These are phyloP conservation scores for Dissostichus mawsoni DNA, from an alignment of 2,113 vertebrate genomes.

Conservation along the genomic window DNA sequence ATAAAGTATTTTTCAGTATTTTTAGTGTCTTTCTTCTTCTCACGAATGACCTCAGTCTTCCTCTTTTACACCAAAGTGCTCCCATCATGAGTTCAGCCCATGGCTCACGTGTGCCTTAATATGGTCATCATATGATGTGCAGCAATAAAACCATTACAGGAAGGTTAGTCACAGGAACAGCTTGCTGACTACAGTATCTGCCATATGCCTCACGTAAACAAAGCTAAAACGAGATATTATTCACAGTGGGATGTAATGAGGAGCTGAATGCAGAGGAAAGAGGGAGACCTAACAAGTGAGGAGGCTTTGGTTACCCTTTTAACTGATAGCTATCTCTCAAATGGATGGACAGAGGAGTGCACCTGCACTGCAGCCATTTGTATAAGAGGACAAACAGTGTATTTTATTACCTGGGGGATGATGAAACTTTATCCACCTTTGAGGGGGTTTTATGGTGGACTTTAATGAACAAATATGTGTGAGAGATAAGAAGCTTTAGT, in stretches of 20 bases:
- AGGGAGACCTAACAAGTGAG: slow-evolving; percentile 49
- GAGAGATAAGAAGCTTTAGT: slow-evolving; percentile 60
- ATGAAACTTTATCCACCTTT: slow-evolving; percentile 70
- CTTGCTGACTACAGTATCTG: slow-evolving; percentile 65
- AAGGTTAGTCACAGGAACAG: slow-evolving; percentile 66
- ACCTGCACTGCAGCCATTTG: slow-evolving; percentile 72
- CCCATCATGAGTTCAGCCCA: slow-evolving; percentile 48
- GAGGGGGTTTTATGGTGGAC: slow-evolving; percentile 50
- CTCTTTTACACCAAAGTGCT: slow-evolving; percentile 34
- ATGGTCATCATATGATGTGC: slow-evolving; percentile 54
- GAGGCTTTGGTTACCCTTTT: slow-evolving; percentile 80
- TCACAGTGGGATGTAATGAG: slow-evolving; percentile 57
- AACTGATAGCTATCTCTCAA: slow-evolving; percentile 80
- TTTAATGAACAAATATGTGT: slow-evolving; percentile 69
- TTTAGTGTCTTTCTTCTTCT: slow-evolving; percentile 24
- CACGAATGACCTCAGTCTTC: slow-evolving; percentile 42
- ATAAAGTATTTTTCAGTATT: slow-evolving; percentile 47
- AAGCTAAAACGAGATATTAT: slow-evolving; percentile 74
- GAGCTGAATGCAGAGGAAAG: slow-evolving; percentile 38
- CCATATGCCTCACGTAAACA: slow-evolving; percentile 76
- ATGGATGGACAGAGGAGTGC: slow-evolving; percentile 58
- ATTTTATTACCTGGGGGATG: slow-evolving; percentile 72
- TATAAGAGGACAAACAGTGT: slow-evolving; percentile 70
- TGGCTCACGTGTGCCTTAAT: slow-evolving; percentile 29
- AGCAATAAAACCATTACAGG: slow-evolving; percentile 35